A percentile compares a stretch with the other conserved stretches of the same genome.
phyloP scores from a whole-genome alignment of 1,140 invertebrate species.

The Periplaneta americana region DNA sequence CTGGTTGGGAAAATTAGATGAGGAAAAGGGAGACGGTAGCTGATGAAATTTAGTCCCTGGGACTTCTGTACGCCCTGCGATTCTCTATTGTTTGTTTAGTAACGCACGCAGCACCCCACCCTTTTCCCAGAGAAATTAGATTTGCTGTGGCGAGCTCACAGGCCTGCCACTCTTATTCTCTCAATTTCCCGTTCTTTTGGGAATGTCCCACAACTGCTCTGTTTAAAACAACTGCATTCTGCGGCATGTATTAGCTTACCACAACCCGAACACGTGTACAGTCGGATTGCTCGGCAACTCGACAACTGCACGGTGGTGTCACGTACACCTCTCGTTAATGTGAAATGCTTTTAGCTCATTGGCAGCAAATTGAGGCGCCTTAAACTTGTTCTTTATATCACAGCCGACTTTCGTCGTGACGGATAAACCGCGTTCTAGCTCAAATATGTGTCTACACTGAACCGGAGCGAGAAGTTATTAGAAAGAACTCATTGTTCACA shows the following conservation, averaged over 20 bases:
- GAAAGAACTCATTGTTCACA: too few relatives aligned
- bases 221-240: not conserved
- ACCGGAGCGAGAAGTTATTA: too few relatives aligned
- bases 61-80: conserved; percentile 5
- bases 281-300: too few relatives aligned
- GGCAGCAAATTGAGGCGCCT: too few relatives aligned
- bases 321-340: too few relatives aligned
- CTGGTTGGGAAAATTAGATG: not conserved
- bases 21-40: conserved; percentile 2
- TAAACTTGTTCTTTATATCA: too few relatives aligned
- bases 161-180: not conserved
- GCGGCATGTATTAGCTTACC: not conserved
- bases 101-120: conserved; percentile 1
- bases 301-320: too few relatives aligned
- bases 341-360: too few relatives aligned
- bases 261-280: too few relatives aligned
- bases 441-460: too few relatives aligned
- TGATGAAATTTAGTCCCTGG: not conserved
- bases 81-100: conserved; percentile 13
- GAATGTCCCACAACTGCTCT: not conserved
- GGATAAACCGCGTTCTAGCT: too few relatives aligned
- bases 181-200: not conserved
- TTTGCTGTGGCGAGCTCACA: conserved; percentile 3
- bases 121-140: conserved; percentile 11
- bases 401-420: too few relatives aligned